Base-by-base conservation (phyloP, 2,888 invertebrate species). In the Pseudoips prasinana region DNA sequence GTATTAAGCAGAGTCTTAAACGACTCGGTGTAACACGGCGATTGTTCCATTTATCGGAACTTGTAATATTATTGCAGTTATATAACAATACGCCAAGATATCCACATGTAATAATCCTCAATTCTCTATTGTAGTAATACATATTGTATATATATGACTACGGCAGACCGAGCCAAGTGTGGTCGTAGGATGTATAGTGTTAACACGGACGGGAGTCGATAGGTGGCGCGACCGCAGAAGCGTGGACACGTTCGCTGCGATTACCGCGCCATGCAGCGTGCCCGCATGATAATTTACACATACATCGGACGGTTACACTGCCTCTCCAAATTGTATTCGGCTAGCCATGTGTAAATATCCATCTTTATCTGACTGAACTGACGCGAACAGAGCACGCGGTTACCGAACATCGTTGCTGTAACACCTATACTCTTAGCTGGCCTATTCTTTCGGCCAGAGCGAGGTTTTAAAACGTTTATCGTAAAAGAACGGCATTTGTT, bases 281-380 rank as follows among this genome's bases (percentile, higher is more conserved):
- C 69, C 68, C 69, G 65, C 73, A 73, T 76, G 80, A 83, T 84
- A 83, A 84, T 83, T 82, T 81, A 81, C 74, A 68, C 67, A 62
- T 62, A 71, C 72, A 67, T 61, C 64, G 62, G 64, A 63, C 71
- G 63, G 43, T 42, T 51, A 56, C 56, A 56, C 31, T 36, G 32
- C 44, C 40, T 46, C 64, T 64, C 68, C 54, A 64, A 61, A 73
- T 77, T 78, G 75, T 80, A 62, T 70, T 74, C 63, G 54, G 46
- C 59, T 64, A 72, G 57, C 72, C 77, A 73, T 72, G 67, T 72
- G 72, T 60, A 73, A 72, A 74, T 68, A 70, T 59, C 54, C 57
- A 72, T 66, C 64, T 70, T 72, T 66, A 54, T 58, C 54, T 52
- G 35, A 51, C 55, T 47, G 44, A 55, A 46, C 43, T 33, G 33